Conservation (phyloP, 2,113 vertebrate species). For the Melanocharis versteri region DNA sequence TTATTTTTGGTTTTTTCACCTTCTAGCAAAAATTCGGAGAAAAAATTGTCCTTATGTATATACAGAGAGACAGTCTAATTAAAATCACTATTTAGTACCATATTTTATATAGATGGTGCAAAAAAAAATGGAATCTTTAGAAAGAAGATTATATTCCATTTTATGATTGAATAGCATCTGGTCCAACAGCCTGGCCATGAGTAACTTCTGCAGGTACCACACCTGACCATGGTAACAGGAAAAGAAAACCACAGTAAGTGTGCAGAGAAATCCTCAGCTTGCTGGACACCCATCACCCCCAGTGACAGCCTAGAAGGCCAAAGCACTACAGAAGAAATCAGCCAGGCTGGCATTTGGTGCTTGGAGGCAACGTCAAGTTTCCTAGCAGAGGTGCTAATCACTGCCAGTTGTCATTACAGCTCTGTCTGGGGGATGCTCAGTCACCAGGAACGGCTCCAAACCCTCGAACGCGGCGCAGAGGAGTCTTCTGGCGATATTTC, state of each 20-base stretch:
- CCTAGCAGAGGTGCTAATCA: slow-evolving; percentile 44
- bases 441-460: slow-evolving; percentile 45
- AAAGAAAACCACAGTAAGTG: not conserved
- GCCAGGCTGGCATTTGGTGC: not conserved
- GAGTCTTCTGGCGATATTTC: not conserved
- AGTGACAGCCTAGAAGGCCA: not conserved
- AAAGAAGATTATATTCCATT: not conserved
- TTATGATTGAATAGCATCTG: not conserved
- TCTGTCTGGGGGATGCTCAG: slow-evolving; percentile 18
- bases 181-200: not conserved
- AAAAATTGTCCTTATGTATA: not conserved
- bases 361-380: not conserved
- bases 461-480: not conserved
- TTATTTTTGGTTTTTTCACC: not conserved
- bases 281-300: not conserved
- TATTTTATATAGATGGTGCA: not conserved
- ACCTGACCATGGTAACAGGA: not conserved
- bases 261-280: not conserved
- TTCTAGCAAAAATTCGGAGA: not conserved
- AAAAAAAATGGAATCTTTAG: not conserved
- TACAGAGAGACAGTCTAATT: accelerated
- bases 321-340: not conserved
- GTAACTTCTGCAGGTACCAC: not conserved
- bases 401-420: slow-evolving; percentile 59
- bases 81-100: not conserved